Conservation (phyloP, 2,797 vertebrate genomes). For the Clarias laeviceps region DNA sequence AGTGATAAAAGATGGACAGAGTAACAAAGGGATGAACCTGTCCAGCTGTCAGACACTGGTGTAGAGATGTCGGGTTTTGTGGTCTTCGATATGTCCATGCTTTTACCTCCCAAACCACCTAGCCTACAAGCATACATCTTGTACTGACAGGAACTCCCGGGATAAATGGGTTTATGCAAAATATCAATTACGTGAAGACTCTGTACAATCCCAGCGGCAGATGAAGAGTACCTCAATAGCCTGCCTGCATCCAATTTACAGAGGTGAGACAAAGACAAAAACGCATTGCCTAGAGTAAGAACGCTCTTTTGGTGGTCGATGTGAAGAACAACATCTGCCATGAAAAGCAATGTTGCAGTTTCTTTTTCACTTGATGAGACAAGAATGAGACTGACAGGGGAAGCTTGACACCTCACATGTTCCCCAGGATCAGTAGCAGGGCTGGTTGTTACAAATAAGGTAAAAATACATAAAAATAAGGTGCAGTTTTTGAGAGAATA, state of each 20-base stretch:
- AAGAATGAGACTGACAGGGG: neutral
- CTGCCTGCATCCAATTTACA: slow-evolving; percentile 22
- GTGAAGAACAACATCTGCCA: slow-evolving; percentile 28
- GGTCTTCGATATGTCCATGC: slow-evolving; percentile 3
- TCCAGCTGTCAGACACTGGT: slow-evolving; percentile 39
- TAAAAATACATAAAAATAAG: neutral
- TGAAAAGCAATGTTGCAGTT: slow-evolving; percentile 6
- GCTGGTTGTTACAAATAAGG: neutral
- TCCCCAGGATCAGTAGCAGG: neutral
- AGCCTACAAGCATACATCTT: slow-evolving; percentile 6
- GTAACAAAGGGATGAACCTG: slow-evolving; percentile 39
- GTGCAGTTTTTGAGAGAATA: neutral
- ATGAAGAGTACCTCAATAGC: slow-evolving; percentile 29
- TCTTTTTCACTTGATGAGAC: neutral
- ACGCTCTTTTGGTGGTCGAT: neutral
- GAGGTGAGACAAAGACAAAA: slow-evolving; percentile 30
- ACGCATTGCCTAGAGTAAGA: slow-evolving; percentile 31
- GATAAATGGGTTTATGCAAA: slow-evolving; percentile 48
- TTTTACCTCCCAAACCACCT: slow-evolving; percentile 18
- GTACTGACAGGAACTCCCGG: slow-evolving; percentile 32
- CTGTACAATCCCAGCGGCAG: slow-evolving; percentile 30
- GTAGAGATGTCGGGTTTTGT: slow-evolving; percentile 14
- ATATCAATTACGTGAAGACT: slow-evolving; percentile 33
- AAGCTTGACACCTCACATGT: neutral
- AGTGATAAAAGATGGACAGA: slow-evolving; percentile 37